Base-by-base conservation (phyloP, 2,113 vertebrate genomes). In the Lepisosteus oculatus region DNA sequence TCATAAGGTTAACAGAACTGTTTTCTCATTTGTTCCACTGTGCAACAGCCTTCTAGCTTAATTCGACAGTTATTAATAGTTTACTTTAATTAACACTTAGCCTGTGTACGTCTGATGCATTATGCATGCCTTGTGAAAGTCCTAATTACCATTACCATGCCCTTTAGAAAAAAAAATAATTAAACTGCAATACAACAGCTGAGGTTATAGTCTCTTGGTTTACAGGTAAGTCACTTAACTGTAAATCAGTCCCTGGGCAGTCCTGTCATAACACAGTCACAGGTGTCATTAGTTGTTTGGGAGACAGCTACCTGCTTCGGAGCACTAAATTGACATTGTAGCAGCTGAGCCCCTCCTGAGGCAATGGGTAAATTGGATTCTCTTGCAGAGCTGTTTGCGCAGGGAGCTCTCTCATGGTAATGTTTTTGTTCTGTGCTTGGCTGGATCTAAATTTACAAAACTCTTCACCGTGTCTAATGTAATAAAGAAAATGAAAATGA, bases 261-360 rank as follows among this genome's bases (percentile, higher is more conserved):
- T 41, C 62, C 62, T 65, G 4, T 29, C 62, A 43, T 8, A 65
- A 65, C 62, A 65, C 62, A 65, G 72, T 9, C 64, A 69, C 72
- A 78, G 71, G 41, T 83, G 79, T 84, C 73, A 79, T 81, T 77
- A 77, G 67, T 12, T 81, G 67, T 67, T 44, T 68, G n/a, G 78
- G 74, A 89, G 87, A 89, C 82, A 81, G 56, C 82, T 86, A 70
- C 89, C 78, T 88, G 91, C 81, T 81, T 68, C 79, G 77, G 78
- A 88, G 83, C 82, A 89, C 80, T 83, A 82, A 72, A 61, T 61
- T 65, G 70, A 67, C 55, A 77, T 55, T 15, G 13, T 51, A 29
- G 73, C 69, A 82, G 64, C 80, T 62, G 51, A 8, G 44, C 43
- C n/a, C 6, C 59, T 79, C 71, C 72, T 47, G 11, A 81, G 81